Evolutionary conservation across 1,140 invertebrate species (phyloP).

Genomic region (Elysia chlorotica): DNA sequence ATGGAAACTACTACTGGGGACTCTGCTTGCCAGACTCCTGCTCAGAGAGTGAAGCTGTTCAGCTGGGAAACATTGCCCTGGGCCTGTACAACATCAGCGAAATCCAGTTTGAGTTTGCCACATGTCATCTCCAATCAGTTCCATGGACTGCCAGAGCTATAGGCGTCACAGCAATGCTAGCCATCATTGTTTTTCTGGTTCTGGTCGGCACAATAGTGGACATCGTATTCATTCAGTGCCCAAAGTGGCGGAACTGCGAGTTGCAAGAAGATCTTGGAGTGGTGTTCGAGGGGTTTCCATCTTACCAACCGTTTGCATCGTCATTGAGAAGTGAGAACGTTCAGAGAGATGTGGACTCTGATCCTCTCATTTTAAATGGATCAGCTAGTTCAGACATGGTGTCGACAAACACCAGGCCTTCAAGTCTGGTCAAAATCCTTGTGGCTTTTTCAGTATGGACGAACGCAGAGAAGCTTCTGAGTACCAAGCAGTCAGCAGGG

Average conservation of each 20-base stretch:
- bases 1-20: too few species aligned
- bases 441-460: background rate
- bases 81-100: background rate
- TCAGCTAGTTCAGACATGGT: background rate
- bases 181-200: background rate
- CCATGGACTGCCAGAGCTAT: background rate
- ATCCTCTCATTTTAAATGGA: background rate
- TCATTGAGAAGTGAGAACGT: too few species aligned
- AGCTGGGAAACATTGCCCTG: background rate
- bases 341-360: background rate
- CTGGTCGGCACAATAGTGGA: background rate
- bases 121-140: background rate
- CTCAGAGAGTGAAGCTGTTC: background rate
- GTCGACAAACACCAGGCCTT: background rate
- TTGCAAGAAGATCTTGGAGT: background rate
- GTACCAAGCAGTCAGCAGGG: background rate
- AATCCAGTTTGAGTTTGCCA: background rate
- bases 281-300: background rate
- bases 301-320: too few species aligned
- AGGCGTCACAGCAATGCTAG: background rate
- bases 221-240: background rate
- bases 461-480: background rate
- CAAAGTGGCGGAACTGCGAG: background rate
- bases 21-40: background rate
- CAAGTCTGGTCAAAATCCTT: background rate